Percentiles rank a stretch among this genome's conserved stretches.
Evolutionary conservation across 2,113 vertebrate species (phyloP).

Genomic region (Amazona vittata): DNA sequence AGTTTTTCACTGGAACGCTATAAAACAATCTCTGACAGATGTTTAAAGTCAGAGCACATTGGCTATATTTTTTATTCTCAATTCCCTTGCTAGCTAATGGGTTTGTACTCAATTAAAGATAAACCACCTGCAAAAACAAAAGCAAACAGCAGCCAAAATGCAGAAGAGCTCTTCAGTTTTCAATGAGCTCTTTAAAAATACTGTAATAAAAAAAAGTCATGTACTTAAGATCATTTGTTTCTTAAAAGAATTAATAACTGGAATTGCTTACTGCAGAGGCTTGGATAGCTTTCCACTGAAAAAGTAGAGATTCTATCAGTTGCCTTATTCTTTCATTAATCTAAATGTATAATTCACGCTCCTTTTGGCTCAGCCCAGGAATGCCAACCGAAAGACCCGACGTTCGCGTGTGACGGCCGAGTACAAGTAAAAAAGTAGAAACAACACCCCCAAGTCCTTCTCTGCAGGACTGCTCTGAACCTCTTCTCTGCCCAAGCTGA

Average conservation of each 20-base stretch:
- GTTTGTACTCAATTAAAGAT: background rate
- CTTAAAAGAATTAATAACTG: background rate
- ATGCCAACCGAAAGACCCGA: too few relatives aligned
- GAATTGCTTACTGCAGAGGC: background rate
- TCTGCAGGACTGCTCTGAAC: too few relatives aligned
- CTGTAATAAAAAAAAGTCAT: background rate
- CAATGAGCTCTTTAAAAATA: background rate
- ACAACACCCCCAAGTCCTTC: too few relatives aligned
- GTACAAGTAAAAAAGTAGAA: too few relatives aligned
- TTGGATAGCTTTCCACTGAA: background rate
- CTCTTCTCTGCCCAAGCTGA: too few relatives aligned
- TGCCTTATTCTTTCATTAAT: background rate
- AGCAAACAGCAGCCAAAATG: background rate
- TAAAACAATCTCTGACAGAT: background rate
- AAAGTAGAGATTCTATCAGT: background rate
- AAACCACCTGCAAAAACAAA: background rate
- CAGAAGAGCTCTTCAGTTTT: background rate
- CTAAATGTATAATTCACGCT: background rate
- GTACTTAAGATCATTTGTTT: background rate
- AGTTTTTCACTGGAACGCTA: background rate
- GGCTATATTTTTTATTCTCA: background rate
- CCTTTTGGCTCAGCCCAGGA: too few relatives aligned
- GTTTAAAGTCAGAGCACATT: background rate
- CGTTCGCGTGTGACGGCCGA: too few relatives aligned
- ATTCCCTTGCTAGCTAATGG: background rate